Base-by-base conservation (phyloP, 2,888 invertebrate species). In the Drosophila putrida region DNA sequence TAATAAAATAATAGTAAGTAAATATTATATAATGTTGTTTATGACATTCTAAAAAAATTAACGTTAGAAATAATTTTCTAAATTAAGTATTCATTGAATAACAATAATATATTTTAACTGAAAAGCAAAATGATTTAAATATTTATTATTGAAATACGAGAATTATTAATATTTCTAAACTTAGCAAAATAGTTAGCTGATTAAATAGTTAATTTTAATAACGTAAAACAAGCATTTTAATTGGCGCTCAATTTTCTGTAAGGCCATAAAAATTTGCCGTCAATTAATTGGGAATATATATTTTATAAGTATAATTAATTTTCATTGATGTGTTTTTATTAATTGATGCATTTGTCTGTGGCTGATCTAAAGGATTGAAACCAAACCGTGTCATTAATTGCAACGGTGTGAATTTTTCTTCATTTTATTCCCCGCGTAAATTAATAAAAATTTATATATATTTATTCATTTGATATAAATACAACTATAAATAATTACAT, bases 401-500 rank as follows among this genome's bases (percentile, higher is more conserved):
- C 27, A 4, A 8, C 25, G 10, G 6, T 10, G 2, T 57, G 28
- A 4, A 27, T 36, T 50, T 38, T 47, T 2, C 5, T 28, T 39
- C 44, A 43, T 31, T 31, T 55, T 25, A 6, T 11, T 0, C 10
- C 2, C 36, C 27, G 39, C n/a, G 41, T n/a, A 53, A 64, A 67
- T 74, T 58, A 57, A 57, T 66, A 61, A 49, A 57, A 57, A 50
- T 39, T 25, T 35, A 28, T 55, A 28, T 55, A 41, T n/a, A 27
- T 11, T 50, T 55, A 61, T 58, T 49, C 8, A 63, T 62, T 31
- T 10, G 8, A 57, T 43, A 54, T 46, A 63, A 39, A 43, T 55
- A 61, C 44, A 55, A 62, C 63, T 59, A 51, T 60, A 55, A 41
- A 55, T 54, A 69, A 73, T 76, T 60, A 60, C 46, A 62, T 61